Evolutionary conservation across 2,888 invertebrate species (phyloP), one percentile per base, ranked within the genome.

Genomic region (Caenorhabditis japonica): DNA sequence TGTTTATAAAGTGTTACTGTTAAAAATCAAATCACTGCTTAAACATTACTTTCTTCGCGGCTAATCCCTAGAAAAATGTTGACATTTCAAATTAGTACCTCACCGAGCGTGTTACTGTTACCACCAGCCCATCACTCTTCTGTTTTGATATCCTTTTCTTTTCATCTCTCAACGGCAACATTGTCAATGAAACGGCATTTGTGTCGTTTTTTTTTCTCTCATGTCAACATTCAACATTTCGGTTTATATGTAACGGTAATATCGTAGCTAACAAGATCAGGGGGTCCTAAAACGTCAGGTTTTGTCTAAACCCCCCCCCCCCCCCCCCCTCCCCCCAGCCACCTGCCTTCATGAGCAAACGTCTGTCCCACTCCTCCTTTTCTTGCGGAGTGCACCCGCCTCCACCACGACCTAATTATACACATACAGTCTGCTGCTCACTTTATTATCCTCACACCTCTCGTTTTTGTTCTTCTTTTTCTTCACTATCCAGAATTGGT

Each of bases 381-480:
- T 10, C 30, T 10, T 56, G 56, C 56, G 66, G 56, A 49, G 52
- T 25, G 44, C 39, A 46, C 64, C 47, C 56, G 36, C 66, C 56
- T n/a, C n/a, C n/a, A n/a, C 38, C 56, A 43, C 56, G 51, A 51
- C 56, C 66, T 66, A 66, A 66, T 66, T 66, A 66, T 66, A 66
- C 66, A 66, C 66, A 66, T 66, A 66, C 56, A 66, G 66, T 66
- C 66, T 64, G 53, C 66, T 66, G 56, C 56, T 66, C 66, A 56
- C 51, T 64, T 64, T 43, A 62, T 56, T 55, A 47, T 47, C 47
- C 64, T 41, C 36, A 56, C 66, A 66, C 66, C 66, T 56, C 49
- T 51, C 41, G 15, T 23, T 27, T 12, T 21, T 17, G 25, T 33
- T 21, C n/a, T 17, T 36, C 38, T 4, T 30, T 30, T 30, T 30